Base-by-base conservation (phyloP, 2,113 vertebrate species). In the Anas platyrhynchos region DNA sequence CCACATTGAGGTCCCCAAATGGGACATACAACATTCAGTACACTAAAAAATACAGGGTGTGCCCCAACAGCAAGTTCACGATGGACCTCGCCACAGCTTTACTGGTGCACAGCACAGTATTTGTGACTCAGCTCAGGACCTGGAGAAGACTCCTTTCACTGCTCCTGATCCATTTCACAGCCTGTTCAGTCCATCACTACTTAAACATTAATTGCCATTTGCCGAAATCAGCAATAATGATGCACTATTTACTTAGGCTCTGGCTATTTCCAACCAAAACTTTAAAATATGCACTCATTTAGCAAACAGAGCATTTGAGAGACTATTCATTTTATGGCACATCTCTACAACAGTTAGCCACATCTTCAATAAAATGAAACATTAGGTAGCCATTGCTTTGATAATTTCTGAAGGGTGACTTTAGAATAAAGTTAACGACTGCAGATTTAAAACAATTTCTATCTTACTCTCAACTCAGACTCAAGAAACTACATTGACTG, bases 191-290 rank as follows among this genome's bases (percentile, higher is more conserved):
- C 58, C 55, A 80, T 68, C 52, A 27, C 38, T 86, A 75, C 41
- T 76, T 43, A 52, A 34, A 18, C 48, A 20, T 27, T 58, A 77
- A 91, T 0, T 50, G 34, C 11, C 56, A 48, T 86, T 86, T 95
- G 81, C 63, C 71, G 95, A 89, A 94, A 94, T 74, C 52, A 36
- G 44, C 66, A 93, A 79, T 20, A 63, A 43, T 58, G 59, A 89
- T 25, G 25, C 17, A 79, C 44, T 59, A 32, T 67, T 80, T 91
- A 56, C 23, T 29, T 29, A 67, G 38, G 63, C 26, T 73, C 18
- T 55, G 71, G 58, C 44, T 88, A 87, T 77, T 92, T 79, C 67
- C 34, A 90, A 75, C 27, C 34, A 86, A 82, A 93, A 32, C 10
- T 29, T 77, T 31, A n/a, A 85, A 62, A 77, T 74, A 59, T 88